These are phyloP conservation scores for Pteropus rufus DNA, from an alignment of 2,797 vertebrate species.

Conservation along the genomic window DNA sequence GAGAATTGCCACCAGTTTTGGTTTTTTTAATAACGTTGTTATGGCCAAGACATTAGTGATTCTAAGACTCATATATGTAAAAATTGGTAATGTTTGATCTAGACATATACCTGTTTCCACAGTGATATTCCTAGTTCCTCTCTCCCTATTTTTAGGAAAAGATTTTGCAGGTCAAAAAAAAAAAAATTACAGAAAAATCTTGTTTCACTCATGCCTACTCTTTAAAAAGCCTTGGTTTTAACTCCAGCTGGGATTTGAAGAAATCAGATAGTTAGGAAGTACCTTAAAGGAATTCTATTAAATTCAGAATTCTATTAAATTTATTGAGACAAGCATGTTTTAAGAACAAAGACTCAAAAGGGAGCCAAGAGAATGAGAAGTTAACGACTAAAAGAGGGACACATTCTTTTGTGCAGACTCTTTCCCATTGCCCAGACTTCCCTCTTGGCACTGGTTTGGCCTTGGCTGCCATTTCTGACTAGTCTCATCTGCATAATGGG, in stretches of 20 bases:
- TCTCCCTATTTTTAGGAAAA: constrained; percentile 14
- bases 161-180: background rate
- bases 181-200: background rate
- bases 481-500: constrained; percentile 7
- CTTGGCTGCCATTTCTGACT: background rate
- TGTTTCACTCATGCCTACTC: background rate
- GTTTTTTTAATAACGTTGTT: background rate
- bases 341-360: background rate
- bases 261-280: constrained; percentile 6
- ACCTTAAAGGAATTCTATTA: background rate
- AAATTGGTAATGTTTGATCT: background rate
- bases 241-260: constrained; percentile 11
- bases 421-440: background rate
- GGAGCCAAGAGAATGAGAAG: background rate
- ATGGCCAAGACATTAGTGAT: background rate
- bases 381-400: background rate
- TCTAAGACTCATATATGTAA: background rate
- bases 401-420: background rate
- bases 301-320: background rate
- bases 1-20: background rate
- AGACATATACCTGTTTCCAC: background rate
- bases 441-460: background rate
- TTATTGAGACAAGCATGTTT: background rate
- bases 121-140: background rate
- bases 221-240: constrained; percentile 23